A percentile compares a stretch with the other conserved stretches of the same genome.
Evolutionary conservation across 2,113 vertebrate species (phyloP).

Genomic region (Hypomesus transpacificus): DNA sequence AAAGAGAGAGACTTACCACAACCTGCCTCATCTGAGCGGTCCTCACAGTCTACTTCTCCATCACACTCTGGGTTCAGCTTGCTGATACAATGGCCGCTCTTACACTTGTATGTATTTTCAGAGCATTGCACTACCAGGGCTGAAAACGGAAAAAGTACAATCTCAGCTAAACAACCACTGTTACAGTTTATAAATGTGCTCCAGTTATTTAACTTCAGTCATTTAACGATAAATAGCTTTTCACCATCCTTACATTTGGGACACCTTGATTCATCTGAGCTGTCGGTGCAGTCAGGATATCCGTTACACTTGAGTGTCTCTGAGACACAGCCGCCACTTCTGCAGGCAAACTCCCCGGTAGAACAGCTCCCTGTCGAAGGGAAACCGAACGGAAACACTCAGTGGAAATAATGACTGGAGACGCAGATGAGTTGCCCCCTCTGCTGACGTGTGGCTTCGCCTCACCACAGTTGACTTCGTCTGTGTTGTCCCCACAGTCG

Average conservation of each 20-base stretch:
- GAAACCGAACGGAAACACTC: background rate
- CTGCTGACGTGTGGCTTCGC: background rate
- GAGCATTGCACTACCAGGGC: slow-evolving; percentile 68
- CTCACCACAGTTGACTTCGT: slow-evolving; percentile 84
- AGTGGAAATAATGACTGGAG: background rate
- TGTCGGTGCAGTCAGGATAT: slow-evolving; percentile 76
- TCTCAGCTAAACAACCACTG: background rate
- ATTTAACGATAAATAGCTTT: background rate
- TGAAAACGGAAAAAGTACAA: slow-evolving; percentile 10
- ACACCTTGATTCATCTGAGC: slow-evolving; percentile 82
- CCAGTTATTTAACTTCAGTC: background rate
- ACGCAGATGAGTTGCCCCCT: background rate
- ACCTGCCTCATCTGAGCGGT: slow-evolving; percentile 81
- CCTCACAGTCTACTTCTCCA: slow-evolving; percentile 75
- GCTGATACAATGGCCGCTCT: slow-evolving; percentile 71
- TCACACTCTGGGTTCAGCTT: slow-evolving; percentile 90
- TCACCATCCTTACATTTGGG: slow-evolving; percentile 64
- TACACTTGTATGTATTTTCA: slow-evolving; percentile 77
- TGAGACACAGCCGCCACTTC: slow-evolving; percentile 69
- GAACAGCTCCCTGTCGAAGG: slow-evolving; percentile 62
- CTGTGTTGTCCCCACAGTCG: slow-evolving; percentile 85
- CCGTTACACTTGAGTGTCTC: slow-evolving; percentile 65
- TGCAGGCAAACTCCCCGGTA: slow-evolving; percentile 65
- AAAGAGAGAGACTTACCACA: slow-evolving; percentile 74
- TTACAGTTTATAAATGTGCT: background rate